Conservation (phyloP, 2,113 vertebrate genomes). For the Xenotilapia longispinis region DNA sequence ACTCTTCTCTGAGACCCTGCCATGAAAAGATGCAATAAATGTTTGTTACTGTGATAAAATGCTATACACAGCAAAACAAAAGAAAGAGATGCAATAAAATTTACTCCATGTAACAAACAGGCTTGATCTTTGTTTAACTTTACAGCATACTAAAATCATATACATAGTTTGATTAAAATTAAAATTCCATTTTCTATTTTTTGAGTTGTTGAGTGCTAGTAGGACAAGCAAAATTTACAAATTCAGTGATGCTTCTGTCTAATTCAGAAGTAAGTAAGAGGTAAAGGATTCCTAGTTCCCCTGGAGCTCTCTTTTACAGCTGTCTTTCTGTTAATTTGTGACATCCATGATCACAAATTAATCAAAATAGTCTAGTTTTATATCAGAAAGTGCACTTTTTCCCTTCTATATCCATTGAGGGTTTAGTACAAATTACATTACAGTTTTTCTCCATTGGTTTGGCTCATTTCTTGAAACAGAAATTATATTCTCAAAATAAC, state of each 20-base stretch:
- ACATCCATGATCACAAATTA: neutral
- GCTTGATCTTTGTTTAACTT: neutral
- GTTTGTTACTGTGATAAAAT: neutral
- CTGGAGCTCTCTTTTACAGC: neutral
- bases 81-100: neutral
- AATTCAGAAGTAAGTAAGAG: neutral
- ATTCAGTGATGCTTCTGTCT: neutral
- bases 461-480: too few relatives aligned
- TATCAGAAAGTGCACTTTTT: neutral
- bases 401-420: neutral
- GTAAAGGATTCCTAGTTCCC: neutral
- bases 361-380: neutral
- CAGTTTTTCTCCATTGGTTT: too few relatives aligned
- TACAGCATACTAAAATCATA: neutral
- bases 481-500: too few relatives aligned
- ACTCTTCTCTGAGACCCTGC: neutral
- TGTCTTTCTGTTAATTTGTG: neutral
- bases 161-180: neutral
- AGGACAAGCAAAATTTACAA: neutral
- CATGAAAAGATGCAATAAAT: neutral
- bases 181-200: neutral
- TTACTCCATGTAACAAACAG: neutral
- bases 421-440: neutral
- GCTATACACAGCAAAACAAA: neutral
- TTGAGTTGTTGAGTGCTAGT: neutral